Base-by-base conservation (phyloP, 2,113 vertebrate genomes). In the Callorhinus ursinus region DNA sequence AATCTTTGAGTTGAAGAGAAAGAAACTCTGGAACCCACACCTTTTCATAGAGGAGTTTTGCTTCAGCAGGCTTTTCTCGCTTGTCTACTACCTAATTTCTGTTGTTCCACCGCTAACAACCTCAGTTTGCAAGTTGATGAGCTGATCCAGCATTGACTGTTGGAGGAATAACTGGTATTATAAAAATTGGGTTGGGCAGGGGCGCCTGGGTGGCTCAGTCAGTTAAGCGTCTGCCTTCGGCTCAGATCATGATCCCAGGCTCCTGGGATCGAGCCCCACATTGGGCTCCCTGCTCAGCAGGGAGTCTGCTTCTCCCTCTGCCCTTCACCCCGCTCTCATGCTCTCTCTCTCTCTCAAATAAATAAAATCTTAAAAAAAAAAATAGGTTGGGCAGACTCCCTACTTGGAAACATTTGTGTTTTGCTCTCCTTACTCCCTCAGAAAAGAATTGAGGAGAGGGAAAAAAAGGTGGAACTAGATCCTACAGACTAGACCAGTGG, bases 51-150 rank as follows among this genome's bases (percentile, higher is more conserved):
- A 96, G 55, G 74, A 95, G 61, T 80, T 97, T 92, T 95, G 57
- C 84, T 96, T 90, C 69, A 95, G 67, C 97, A 85, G 65, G 97
- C 91, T 96, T 98, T 96, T 94, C 95, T 96, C 42, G 76, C 46
- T 93, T 90, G 82, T 95, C 95, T 88, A 36, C 96, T 91, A 33
- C 42, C 49, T 96, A 59, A 53, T 93, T 94, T 97, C 89, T 94
- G 1, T 63, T 86, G 67, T 95, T 92, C 74, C 11, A 10, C 57
- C 51, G 21, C n/a, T 88, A 65, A 53, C 83, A 83, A 63, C 46
- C 19, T 96, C 36, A 61, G 79, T 65, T 92, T 92, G 79, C n/a
- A 46, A 19, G 24, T 71, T 95, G 79, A 90, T 33, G 69, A 85
- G 42, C 83, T 80, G 33, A 33, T 79, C 65, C 24, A 61, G 69